These are phyloP conservation scores for Mobula hypostoma DNA, from an alignment of 2,113 vertebrate species.

Conservation along the genomic window DNA sequence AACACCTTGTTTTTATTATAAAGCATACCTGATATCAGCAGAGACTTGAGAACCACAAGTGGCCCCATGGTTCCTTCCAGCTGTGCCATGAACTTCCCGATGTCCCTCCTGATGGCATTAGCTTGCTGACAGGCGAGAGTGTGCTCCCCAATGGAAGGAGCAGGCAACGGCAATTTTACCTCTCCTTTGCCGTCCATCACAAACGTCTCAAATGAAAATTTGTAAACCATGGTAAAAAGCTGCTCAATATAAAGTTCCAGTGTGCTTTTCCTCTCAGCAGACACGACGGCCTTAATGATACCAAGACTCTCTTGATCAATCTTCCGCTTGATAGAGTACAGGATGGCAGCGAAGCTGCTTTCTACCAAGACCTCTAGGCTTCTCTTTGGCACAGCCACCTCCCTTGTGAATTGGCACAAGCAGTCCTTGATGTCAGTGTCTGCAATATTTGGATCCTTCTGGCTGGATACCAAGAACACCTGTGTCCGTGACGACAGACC, in stretches of 20 bases:
- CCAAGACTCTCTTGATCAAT: conserved; percentile 64
- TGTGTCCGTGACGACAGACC: not conserved
- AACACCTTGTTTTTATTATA: not conserved
- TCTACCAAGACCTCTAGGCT: conserved; percentile 52
- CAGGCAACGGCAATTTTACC: conserved; percentile 39
- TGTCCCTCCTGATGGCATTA: conserved; percentile 50
- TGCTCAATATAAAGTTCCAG: conserved; percentile 59
- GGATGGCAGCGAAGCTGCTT: conserved; percentile 51
- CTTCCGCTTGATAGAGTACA: conserved; percentile 70
- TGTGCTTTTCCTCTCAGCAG: conserved; percentile 49
- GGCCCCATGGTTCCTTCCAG: conserved; percentile 67
- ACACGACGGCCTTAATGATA: conserved; percentile 60
- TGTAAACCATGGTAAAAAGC: conserved; percentile 76
- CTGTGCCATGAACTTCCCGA: conserved; percentile 61
- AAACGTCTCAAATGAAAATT: conserved; percentile 60
- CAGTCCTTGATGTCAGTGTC: not conserved
- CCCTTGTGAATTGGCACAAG: conserved; percentile 4
- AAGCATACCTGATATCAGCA: conserved; percentile 74
- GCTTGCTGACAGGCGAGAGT: conserved; percentile 40
- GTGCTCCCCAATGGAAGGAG: conserved; percentile 37
- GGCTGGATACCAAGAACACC: conserved; percentile 41
- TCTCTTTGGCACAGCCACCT: conserved; percentile 41
- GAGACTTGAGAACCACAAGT: conserved; percentile 63
- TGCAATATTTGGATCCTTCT: not conserved
- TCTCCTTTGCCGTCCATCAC: conserved; percentile 42